Conservation (phyloP, 2,888 invertebrate species). For the Galerucella nymphaeae region DNA sequence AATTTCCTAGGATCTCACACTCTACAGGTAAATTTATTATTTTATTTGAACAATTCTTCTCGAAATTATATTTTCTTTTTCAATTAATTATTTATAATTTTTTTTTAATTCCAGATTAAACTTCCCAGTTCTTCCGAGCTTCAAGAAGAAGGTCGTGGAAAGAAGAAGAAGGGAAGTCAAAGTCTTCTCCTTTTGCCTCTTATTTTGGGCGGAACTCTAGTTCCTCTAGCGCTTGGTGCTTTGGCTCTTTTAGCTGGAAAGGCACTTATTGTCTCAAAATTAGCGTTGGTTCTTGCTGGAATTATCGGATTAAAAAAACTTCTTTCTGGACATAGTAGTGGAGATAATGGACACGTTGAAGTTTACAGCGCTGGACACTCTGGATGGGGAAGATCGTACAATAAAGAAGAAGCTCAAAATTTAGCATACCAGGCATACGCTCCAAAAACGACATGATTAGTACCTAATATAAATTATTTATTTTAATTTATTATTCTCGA, state of each 20-base stretch:
- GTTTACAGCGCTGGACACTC: slow-evolving; percentile 74
- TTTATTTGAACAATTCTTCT: background rate
- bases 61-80: background rate
- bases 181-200: slow-evolving; percentile 82
- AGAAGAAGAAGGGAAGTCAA: slow-evolving; percentile 77
- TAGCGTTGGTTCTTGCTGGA: slow-evolving; percentile 83
- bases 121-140: slow-evolving; percentile 75
- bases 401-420: slow-evolving; percentile 66
- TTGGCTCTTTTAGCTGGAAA: slow-evolving; percentile 86
- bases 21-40: slow-evolving; percentile 71
- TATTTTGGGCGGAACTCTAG: slow-evolving; percentile 82
- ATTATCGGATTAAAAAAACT: slow-evolving; percentile 89
- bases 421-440: slow-evolving; percentile 70
- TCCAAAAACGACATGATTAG: slow-evolving; percentile 54
- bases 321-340: slow-evolving; percentile 70
- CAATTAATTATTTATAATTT: background rate
- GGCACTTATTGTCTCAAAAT: slow-evolving; percentile 85
- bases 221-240: slow-evolving; percentile 85
- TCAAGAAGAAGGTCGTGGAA: slow-evolving; percentile 71
- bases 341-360: slow-evolving; percentile 74
- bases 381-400: slow-evolving; percentile 79
- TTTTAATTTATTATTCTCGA: slow-evolving; percentile 55
- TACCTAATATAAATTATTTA: slow-evolving; percentile 48
- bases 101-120: slow-evolving; percentile 70
- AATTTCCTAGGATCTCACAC: slow-evolving; percentile 84